phyloP scores from a whole-genome alignment of 2,797 vertebrate species.

The Champsocephalus esox region DNA sequence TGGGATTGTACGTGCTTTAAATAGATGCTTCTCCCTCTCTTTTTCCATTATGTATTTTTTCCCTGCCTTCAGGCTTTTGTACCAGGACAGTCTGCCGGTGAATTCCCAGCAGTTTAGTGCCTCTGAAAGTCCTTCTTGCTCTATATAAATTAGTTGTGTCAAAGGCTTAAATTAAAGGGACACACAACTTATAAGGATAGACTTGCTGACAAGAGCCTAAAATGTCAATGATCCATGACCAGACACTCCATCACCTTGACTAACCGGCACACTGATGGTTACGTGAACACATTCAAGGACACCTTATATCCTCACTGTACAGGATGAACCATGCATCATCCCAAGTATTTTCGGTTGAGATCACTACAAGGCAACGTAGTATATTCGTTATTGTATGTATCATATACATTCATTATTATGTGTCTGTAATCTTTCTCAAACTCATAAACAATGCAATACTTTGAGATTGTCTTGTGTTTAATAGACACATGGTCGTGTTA shows the following conservation, averaged over 20 bases:
- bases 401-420: background rate
- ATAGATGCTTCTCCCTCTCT: conserved; percentile 33
- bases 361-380: no score
- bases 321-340: conserved; percentile 52
- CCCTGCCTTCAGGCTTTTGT: conserved; percentile 38
- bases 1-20: conserved; percentile 32
- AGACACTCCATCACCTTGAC: conserved; percentile 60
- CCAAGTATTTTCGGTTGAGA: background rate
- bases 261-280: conserved; percentile 44
- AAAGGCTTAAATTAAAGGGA: conserved; percentile 52
- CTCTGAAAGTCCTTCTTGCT: conserved; percentile 40
- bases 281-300: conserved; percentile 65
- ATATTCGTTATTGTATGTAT: background rate
- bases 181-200: conserved; percentile 42
- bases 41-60: conserved; percentile 32
- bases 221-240: conserved; percentile 69
- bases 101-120: conserved; percentile 38
- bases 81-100: conserved; percentile 46
- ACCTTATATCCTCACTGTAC: conserved; percentile 44
- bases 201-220: conserved; percentile 44
- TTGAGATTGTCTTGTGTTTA: background rate
- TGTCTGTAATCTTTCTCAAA: background rate
- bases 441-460: background rate
- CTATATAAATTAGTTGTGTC: conserved; percentile 49
- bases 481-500: background rate